A percentile compares a stretch with the other conserved stretches of the same genome.
Conservation (phyloP, 2,888 invertebrate genomes). For the Drosophila ezoana region DNA sequence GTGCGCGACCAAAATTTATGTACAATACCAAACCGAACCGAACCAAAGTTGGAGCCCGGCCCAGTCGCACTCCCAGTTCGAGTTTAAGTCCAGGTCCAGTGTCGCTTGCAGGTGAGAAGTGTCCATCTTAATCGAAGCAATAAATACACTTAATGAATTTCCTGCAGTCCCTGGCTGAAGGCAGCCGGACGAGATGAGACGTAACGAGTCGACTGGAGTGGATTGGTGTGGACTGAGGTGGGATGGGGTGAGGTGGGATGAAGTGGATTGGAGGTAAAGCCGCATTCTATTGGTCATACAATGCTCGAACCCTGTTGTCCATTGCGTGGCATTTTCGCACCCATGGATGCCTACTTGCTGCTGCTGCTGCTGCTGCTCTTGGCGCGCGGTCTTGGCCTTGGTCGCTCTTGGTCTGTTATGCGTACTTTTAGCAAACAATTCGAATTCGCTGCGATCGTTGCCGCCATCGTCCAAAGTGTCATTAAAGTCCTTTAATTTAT, state of each 20-base stretch:
- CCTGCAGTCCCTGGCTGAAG: constrained; percentile 68
- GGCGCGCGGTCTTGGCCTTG: constrained; percentile 19
- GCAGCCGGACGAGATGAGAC: constrained; percentile 10
- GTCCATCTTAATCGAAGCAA: constrained; percentile 82
- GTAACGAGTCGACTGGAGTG: neutral
- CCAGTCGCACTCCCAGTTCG: constrained; percentile 21
- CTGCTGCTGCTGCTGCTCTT: constrained; percentile 11
- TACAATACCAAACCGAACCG: constrained; percentile 62
- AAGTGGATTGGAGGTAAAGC: constrained; percentile 28
- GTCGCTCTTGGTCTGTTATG: constrained; percentile 52
- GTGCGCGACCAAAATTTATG: constrained; percentile 75
- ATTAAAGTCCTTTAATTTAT: constrained; percentile 80
- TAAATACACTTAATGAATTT: constrained; percentile 82
- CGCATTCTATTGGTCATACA: constrained; percentile 77
- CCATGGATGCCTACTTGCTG: constrained; percentile 58
- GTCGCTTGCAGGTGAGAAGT: constrained; percentile 77
- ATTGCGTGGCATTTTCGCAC: constrained; percentile 79
- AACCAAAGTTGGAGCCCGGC: constrained; percentile 22
- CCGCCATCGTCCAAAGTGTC: constrained; percentile 78
- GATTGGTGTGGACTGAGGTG: too few species aligned
- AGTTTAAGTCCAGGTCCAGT: constrained; percentile 34
- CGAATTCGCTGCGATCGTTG: constrained; percentile 70
- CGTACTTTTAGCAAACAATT: constrained; percentile 65
- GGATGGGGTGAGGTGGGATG: too few species aligned
- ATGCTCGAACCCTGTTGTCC: constrained; percentile 61